phyloP scores from a whole-genome alignment of 2,797 vertebrate species.

The Lithobates pipiens region DNA sequence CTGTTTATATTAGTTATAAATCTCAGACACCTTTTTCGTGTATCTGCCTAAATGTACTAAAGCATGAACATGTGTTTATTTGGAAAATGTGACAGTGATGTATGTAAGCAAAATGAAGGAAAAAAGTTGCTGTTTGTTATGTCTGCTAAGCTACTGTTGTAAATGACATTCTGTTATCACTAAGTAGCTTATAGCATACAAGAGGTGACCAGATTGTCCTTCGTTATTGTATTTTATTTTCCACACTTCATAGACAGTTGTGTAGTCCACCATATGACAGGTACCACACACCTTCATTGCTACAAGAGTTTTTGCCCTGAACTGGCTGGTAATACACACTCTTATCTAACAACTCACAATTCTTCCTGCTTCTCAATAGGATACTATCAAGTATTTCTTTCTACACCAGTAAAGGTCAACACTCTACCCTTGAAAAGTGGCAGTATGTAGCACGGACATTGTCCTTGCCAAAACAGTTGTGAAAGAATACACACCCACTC shows the following conservation, averaged over 20 bases:
- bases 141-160: not conserved
- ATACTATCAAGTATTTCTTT: too few species aligned
- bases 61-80: not conserved
- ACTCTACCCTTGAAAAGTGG: too few species aligned
- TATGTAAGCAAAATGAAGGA: conserved; percentile 3
- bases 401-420: too few species aligned
- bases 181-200: not conserved
- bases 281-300: not conserved
- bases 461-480: too few species aligned
- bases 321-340: too few species aligned
- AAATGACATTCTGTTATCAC: not conserved
- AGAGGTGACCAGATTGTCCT: not conserved
- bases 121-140: not conserved
- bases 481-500: too few species aligned
- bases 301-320: too few species aligned
- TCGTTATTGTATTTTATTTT: not conserved
- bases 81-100: not conserved
- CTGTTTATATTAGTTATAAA: not conserved
- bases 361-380: too few species aligned
- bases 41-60: not conserved
- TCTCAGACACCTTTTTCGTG: not conserved
- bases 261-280: not conserved
- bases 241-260: not conserved
- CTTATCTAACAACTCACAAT: too few species aligned
- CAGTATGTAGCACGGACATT: too few species aligned